Conservation (phyloP, 2,113 vertebrate genomes). For the Vidua chalybeata region DNA sequence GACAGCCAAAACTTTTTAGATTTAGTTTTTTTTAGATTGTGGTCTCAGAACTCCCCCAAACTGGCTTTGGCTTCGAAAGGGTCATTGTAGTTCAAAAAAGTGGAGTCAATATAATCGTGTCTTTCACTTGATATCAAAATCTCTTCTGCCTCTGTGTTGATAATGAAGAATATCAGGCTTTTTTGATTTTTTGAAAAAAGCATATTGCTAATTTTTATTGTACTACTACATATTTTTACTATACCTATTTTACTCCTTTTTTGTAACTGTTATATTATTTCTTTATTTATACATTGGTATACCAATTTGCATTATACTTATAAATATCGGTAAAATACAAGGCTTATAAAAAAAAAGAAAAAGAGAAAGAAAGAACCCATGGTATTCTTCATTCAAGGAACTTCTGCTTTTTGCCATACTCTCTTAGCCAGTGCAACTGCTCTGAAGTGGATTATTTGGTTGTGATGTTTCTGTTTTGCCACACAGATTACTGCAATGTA, state of each 20-base stretch:
- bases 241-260: background rate
- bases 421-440: background rate
- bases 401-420: background rate
- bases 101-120: background rate
- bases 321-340: background rate
- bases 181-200: background rate
- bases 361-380: accelerated
- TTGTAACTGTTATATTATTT: background rate
- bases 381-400: background rate
- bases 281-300: background rate
- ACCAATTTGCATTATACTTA: background rate
- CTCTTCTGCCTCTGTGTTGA: background rate
- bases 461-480: background rate
- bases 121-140: background rate
- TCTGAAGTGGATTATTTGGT: background rate
- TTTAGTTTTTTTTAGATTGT: background rate
- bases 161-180: background rate
- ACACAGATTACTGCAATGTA: background rate
- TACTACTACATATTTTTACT: background rate
- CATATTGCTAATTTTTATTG: background rate
- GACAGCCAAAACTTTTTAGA: background rate
- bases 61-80: background rate
- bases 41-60: background rate
- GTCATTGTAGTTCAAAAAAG: background rate
- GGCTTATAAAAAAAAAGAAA: background rate